A percentile compares a stretch with the other conserved stretches of the same genome.
phyloP scores from a whole-genome alignment of 2,797 vertebrate genomes.

The Propithecus deckenii region DNA sequence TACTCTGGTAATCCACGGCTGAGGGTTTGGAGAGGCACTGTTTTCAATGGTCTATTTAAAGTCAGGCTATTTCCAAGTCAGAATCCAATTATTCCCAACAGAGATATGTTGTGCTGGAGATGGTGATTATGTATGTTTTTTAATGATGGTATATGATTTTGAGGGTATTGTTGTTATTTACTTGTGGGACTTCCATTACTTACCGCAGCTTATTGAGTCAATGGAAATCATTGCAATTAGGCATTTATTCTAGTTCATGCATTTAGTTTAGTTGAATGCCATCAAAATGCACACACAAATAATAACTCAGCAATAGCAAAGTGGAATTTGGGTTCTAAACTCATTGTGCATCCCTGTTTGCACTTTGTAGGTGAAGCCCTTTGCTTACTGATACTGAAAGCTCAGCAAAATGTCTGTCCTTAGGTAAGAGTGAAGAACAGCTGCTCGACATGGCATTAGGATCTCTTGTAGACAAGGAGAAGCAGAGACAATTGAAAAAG shows the following conservation, averaged over 20 bases:
- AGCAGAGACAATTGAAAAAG: not conserved
- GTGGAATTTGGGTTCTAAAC: constrained; percentile 51
- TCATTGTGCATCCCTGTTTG: not conserved
- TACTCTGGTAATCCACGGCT: constrained; percentile 51
- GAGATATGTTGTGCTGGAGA: constrained; percentile 60
- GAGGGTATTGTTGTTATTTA: constrained; percentile 55
- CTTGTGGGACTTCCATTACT: constrained; percentile 48
- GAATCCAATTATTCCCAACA: constrained; percentile 63
- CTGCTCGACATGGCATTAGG: not conserved
- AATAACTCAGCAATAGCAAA: constrained; percentile 50
- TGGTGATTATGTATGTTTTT: constrained; percentile 60
- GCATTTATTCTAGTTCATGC: constrained; percentile 11
- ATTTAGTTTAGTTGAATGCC: constrained; percentile 43
- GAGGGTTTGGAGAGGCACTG: constrained; percentile 53
- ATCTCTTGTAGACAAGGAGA: not conserved
- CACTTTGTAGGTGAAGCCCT: constrained; percentile 21
- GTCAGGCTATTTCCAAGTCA: constrained; percentile 65
- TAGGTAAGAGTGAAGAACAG: not conserved
- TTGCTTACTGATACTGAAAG: constrained; percentile 40
- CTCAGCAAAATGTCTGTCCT: constrained; percentile 18
- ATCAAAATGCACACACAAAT: constrained; percentile 22
- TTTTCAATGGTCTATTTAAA: constrained; percentile 70
- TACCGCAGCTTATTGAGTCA: constrained; percentile 35
- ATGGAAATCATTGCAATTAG: constrained; percentile 52
- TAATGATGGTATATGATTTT: constrained; percentile 59